These are phyloP conservation scores for human (Homo sapiens) DNA, from an alignment of 2,113 vertebrate genomes.

Conservation along the genomic window DNA sequence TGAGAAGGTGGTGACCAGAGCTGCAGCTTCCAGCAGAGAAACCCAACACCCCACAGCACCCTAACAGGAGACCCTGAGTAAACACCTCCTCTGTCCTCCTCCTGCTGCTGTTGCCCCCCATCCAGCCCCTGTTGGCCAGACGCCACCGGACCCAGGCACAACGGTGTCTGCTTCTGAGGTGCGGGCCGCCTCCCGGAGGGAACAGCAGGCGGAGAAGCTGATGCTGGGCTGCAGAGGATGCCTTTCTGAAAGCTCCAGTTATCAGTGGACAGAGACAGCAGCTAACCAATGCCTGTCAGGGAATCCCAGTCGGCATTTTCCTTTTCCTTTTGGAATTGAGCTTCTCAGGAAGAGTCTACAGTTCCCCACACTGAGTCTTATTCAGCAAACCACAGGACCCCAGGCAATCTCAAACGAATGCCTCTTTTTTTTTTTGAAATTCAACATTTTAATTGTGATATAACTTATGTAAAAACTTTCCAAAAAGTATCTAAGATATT, in stretches of 20 bases:
- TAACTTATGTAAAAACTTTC: constrained; percentile 66
- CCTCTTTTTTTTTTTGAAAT: not conserved
- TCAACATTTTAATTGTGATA: constrained; percentile 66
- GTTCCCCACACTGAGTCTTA: not conserved
- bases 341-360: not conserved
- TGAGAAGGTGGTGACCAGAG: no score
- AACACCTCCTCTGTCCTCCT: no score
- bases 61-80: no score
- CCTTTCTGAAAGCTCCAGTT: not conserved
- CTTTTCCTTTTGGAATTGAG: not conserved
- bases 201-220: no score
- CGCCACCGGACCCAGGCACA: not conserved
- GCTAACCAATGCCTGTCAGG: no score
- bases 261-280: fast-evolving
- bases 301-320: not conserved
- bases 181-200: fast-evolving
- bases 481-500: constrained; percentile 60
- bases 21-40: no score
- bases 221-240: no score
- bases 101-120: no score
- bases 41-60: no score
- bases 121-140: no score
- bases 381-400: not conserved
- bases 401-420: not conserved
- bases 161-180: not conserved